Conservation (phyloP, 2,888 invertebrate species). For the Pyrocoelia pectoralis region DNA sequence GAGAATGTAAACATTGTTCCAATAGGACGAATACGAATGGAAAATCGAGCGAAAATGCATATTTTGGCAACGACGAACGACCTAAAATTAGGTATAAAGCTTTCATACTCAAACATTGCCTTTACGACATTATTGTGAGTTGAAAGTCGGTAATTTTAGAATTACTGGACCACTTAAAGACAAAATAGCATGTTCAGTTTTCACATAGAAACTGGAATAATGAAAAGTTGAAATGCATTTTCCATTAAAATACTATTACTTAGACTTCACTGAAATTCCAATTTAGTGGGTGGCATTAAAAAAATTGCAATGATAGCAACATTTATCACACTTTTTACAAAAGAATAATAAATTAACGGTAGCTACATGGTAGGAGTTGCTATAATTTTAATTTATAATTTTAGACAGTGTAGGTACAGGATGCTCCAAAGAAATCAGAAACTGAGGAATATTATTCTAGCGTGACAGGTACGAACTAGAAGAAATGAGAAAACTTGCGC, state of each 20-base stretch:
- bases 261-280: neutral
- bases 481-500: neutral
- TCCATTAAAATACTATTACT: conserved; percentile 6
- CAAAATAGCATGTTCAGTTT: too few relatives aligned
- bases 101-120: too few relatives aligned
- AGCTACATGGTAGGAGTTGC: neutral
- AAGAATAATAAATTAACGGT: neutral
- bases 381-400: conserved; percentile 12
- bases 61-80: too few relatives aligned
- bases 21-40: too few relatives aligned
- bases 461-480: neutral
- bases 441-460: neutral
- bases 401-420: conserved; percentile 10
- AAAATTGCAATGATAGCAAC: neutral
- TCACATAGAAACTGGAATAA: too few relatives aligned
- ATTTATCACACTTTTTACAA: neutral
- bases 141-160: too few relatives aligned
- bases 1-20: too few relatives aligned
- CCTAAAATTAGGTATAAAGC: too few relatives aligned
- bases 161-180: too few relatives aligned
- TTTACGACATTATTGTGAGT: too few relatives aligned
- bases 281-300: neutral
- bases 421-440: neutral
- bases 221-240: too few relatives aligned
- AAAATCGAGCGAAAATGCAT: too few relatives aligned